Base-by-base conservation (phyloP, 2,797 vertebrate species). In the Champsocephalus gunnari region DNA sequence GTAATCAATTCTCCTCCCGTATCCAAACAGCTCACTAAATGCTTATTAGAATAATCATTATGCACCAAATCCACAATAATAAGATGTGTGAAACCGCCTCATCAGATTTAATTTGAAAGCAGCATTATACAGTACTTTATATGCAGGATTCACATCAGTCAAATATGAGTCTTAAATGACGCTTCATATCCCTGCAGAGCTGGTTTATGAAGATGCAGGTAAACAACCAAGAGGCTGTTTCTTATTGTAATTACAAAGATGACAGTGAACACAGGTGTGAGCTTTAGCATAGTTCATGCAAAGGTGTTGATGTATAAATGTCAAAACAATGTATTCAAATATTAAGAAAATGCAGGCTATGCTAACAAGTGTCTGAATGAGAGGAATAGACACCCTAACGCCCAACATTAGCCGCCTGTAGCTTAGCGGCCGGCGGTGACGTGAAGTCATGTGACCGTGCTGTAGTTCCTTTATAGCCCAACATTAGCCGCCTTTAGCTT, bases 1-100 rank as follows among this genome's bases (percentile, higher is more conserved):
- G 48, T 53, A 71, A 84, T 86, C 17, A 45, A 55, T 41, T 59
- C 11, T 14, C 47, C 64, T 53, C 21, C 68, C 1, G 14, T 24
- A 45, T 56, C 56, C 34, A 3, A 48, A 32, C 12, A 4, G 34
- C 58, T 71, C 75, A 19, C 56, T 48, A 51, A 70, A 48, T 12
- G 24, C 34, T 51, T 66, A 72, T 87, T 75, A 72, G 44, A 81
- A 73, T 63, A 82, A 88, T 77, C 47, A 41, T 77, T 80, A 48
- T 44, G 44, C 49, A 49, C 79, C 66, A 68, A 66, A 81, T 74
- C 73, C 64, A 74, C n/a, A 74, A 62, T 68, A 69, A 81, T 83
- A 71, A 79, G 53, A 50, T 2, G 5, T 3, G 68, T 50, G 48
- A 77, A 80, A 79, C 56, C 28, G 28, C 28, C 28, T 28, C 28